A percentile compares a stretch with the other conserved stretches of the same genome.
Conservation (phyloP, 2,113 vertebrate species). For the Labeo rohita region DNA sequence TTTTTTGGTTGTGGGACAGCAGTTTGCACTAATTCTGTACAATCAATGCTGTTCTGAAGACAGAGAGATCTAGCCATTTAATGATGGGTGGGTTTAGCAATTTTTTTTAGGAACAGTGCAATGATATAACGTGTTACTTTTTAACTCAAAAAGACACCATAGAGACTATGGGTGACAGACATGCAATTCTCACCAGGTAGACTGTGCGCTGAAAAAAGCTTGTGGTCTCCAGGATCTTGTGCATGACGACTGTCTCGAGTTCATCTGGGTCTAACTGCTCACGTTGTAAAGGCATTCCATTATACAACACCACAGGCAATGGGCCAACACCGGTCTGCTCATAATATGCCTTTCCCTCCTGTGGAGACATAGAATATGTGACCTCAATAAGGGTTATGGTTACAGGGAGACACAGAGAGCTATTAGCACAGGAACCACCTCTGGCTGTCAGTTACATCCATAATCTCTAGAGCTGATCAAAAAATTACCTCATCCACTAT, state of each 20-base stretch:
- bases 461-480: not conserved
- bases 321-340: slow-evolving; percentile 91
- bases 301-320: slow-evolving; percentile 91
- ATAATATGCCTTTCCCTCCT: slow-evolving; percentile 90
- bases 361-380: slow-evolving; percentile 13
- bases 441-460: not conserved
- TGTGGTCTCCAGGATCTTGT: slow-evolving; percentile 96
- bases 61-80: too few relatives aligned
- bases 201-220: slow-evolving; percentile 91
- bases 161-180: not conserved
- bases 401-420: not conserved
- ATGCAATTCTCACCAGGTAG: slow-evolving; percentile 85
- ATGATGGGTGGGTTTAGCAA: not conserved
- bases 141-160: not conserved
- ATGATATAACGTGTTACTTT: not conserved
- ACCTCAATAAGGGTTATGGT: slow-evolving; percentile 17
- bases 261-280: slow-evolving; percentile 96
- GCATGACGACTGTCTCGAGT: slow-evolving; percentile 94
- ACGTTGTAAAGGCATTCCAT: slow-evolving; percentile 90
- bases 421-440: not conserved
- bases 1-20: too few relatives aligned
- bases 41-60: too few relatives aligned
- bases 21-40: too few relatives aligned
- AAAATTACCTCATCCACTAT: not conserved
- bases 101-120: not conserved